phyloP scores from a whole-genome alignment of 2,888 invertebrate species.

The Ochropleura plecta region DNA sequence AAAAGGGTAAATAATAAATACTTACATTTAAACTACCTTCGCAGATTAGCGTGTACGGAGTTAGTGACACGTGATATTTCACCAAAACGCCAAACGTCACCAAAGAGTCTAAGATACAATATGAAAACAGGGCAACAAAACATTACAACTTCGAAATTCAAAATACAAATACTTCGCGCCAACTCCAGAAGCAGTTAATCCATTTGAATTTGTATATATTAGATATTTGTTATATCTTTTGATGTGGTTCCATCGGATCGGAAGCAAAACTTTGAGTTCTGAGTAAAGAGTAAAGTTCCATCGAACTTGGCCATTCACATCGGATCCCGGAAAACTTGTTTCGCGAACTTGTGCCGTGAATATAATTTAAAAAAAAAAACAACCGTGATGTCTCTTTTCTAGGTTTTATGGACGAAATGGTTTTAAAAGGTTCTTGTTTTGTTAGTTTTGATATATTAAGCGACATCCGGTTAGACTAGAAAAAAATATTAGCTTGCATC shows the following conservation, averaged over 20 bases:
- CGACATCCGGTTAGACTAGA: too few species aligned
- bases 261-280: slow-evolving; percentile 67
- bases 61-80: too few species aligned
- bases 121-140: slow-evolving; percentile 38
- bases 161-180: slow-evolving; percentile 45
- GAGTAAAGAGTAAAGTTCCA: slow-evolving; percentile 74
- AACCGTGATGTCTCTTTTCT: slow-evolving; percentile 39
- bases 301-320: slow-evolving; percentile 73
- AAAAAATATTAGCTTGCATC: too few species aligned
- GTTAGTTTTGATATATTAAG: too few species aligned
- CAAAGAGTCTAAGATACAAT: slow-evolving; percentile 10
- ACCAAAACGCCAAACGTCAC: not conserved
- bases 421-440: not conserved
- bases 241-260: slow-evolving; percentile 72
- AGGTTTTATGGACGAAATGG: slow-evolving; percentile 14
- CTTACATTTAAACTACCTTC: too few species aligned
- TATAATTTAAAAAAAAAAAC: slow-evolving; percentile 71
- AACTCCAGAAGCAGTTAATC: slow-evolving; percentile 63
- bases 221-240: slow-evolving; percentile 66
- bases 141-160: slow-evolving; percentile 55
- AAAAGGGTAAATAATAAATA: too few species aligned
- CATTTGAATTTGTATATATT: slow-evolving; percentile 60
- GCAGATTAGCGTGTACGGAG: too few species aligned
- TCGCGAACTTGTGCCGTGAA: slow-evolving; percentile 70
- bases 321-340: slow-evolving; percentile 69